These are phyloP conservation scores for Armadillidium nasatum DNA, from an alignment of 1,140 invertebrate genomes.

Conservation along the genomic window DNA sequence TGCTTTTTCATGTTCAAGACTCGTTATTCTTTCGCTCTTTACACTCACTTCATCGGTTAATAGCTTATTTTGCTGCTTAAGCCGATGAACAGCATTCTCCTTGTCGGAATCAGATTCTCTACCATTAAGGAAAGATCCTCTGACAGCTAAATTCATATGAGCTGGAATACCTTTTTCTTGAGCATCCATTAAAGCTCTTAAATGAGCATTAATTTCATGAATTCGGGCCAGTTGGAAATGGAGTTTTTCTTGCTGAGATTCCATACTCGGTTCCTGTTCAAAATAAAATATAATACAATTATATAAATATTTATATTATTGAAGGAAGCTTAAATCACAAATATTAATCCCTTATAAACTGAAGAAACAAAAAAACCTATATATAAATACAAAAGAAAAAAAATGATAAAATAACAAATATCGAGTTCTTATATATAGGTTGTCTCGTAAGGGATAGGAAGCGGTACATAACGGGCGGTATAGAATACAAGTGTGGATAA, in stretches of 20 bases:
- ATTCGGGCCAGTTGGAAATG: constrained; percentile 79
- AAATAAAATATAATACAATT: neutral
- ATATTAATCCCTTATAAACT: too few species aligned
- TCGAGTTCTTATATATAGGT: too few species aligned
- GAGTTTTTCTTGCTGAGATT: constrained; percentile 80
- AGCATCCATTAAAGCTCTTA: constrained; percentile 74
- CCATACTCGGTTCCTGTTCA: constrained; percentile 72
- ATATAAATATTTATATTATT: too few species aligned
- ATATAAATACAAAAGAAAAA: too few species aligned
- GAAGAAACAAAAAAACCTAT: too few species aligned
- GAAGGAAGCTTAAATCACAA: too few species aligned
- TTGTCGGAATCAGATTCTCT: constrained; percentile 41
- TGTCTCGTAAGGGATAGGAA: too few species aligned
- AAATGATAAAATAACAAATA: too few species aligned
- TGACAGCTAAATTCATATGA: constrained; percentile 81
- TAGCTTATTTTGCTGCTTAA: constrained; percentile 74
- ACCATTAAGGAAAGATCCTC: constrained; percentile 49
- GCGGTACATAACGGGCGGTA: too few species aligned
- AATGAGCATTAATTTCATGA: constrained; percentile 78
- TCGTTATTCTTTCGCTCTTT: constrained; percentile 75
- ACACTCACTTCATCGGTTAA: constrained; percentile 76
- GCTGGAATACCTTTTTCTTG: constrained; percentile 74
- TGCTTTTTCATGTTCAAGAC: constrained; percentile 81
- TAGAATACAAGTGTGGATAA: too few species aligned
- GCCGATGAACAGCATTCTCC: constrained; percentile 45